phyloP scores from a whole-genome alignment of 2,888 invertebrate genomes.

The Xestia sexstrigata region DNA sequence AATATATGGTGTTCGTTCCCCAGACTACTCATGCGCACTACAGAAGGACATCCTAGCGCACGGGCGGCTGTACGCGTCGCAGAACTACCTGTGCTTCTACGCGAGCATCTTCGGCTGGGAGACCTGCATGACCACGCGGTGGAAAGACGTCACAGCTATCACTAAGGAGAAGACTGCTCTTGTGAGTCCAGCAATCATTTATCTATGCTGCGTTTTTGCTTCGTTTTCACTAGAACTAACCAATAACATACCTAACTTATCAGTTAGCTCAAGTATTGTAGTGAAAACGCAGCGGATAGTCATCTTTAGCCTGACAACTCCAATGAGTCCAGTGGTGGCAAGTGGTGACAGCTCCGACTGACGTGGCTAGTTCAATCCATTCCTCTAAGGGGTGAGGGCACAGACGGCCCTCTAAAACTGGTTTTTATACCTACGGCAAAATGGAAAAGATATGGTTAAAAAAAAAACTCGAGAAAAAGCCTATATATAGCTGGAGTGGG shows the following conservation, averaged over 20 bases:
- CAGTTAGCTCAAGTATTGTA: background rate
- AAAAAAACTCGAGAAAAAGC: too few relatives aligned
- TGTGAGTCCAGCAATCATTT: conserved; percentile 66
- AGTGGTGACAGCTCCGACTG: too few relatives aligned
- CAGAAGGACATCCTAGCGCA: conserved; percentile 99
- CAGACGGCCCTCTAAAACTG: too few relatives aligned
- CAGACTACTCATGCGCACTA: conserved; percentile 99
- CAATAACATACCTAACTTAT: background rate
- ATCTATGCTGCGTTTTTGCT: background rate
- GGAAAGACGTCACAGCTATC: conserved; percentile 97
- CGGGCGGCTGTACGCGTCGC: conserved; percentile 98
- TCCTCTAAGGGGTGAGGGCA: too few relatives aligned
- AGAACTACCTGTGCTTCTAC: conserved; percentile 98
- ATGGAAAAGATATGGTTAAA: too few relatives aligned
- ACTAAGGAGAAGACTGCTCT: conserved; percentile 97
- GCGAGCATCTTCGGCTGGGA: conserved; percentile 99
- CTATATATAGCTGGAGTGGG: too few relatives aligned
- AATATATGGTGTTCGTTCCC: background rate
- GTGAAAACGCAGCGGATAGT: background rate
- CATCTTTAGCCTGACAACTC: too few relatives aligned
- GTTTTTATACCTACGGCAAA: too few relatives aligned
- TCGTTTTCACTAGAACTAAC: background rate
- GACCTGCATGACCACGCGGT: conserved; percentile 95
- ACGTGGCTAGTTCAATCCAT: too few relatives aligned
- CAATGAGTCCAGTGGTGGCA: too few relatives aligned